Percentiles rank a stretch among this genome's conserved stretches.
Evolutionary conservation across 2,797 vertebrate genomes (phyloP).

Genomic region (Lutjanus campechanus): DNA sequence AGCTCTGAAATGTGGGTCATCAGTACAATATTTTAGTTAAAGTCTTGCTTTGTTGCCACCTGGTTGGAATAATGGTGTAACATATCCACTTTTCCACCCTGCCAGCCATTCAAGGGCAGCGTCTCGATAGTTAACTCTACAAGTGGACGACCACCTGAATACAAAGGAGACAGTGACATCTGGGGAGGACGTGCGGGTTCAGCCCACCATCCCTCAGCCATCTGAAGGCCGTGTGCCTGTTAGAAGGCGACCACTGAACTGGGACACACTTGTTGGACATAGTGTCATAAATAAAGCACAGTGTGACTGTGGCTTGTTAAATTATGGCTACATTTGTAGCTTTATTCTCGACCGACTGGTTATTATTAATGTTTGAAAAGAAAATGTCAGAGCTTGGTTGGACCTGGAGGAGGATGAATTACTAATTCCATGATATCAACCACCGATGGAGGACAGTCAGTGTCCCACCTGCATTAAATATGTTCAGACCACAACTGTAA

Average conservation of each 20-base stretch:
- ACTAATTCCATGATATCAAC: not conserved
- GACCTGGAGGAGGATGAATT: not conserved
- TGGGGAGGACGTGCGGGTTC: not conserved
- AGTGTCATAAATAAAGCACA: not conserved
- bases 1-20: no score
- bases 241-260: not conserved
- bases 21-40: no score
- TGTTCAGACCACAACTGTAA: not conserved
- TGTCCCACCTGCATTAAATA: not conserved
- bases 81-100: not conserved
- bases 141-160: not conserved
- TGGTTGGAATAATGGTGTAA: no score
- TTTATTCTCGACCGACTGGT: not conserved
- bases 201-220: not conserved
- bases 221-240: slow-evolving; percentile 12
- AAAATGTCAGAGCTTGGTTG: not conserved
- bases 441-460: no score
- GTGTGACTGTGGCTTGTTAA: not conserved
- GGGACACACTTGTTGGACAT: slow-evolving; percentile 4
- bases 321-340: not conserved
- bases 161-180: not conserved
- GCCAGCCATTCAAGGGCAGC: not conserved
- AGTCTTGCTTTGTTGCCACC: no score
- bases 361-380: not conserved
- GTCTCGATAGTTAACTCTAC: not conserved